Evolutionary conservation across 1,140 invertebrate genomes (phyloP).

Genomic region (Ditylenchus dipsaci): DNA sequence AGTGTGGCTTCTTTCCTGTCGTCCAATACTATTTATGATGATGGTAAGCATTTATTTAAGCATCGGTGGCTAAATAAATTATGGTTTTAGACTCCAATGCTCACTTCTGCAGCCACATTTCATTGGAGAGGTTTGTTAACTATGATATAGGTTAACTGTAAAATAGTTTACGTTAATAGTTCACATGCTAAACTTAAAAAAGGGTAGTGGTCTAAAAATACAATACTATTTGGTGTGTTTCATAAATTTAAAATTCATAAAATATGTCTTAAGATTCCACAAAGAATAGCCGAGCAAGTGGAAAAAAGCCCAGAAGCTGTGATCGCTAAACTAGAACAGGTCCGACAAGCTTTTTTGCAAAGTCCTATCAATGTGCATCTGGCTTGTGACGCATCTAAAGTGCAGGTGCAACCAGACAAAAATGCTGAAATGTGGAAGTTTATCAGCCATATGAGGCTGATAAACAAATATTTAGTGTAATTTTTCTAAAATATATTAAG

Average conservation of each 20-base stretch:
- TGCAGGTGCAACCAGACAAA: not conserved
- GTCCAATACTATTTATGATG: slow-evolving; percentile 6
- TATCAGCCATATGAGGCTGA: not conserved
- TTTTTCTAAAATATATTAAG: no score
- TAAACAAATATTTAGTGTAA: no score
- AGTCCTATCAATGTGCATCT: slow-evolving; percentile 29
- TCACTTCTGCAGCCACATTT: slow-evolving; percentile 23
- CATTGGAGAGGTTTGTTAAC: slow-evolving; percentile 35
- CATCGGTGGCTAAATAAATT: not conserved
- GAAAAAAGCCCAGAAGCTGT: slow-evolving; percentile 14
- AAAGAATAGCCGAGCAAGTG: slow-evolving; percentile 18
- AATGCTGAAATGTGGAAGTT: slow-evolving; percentile 8
- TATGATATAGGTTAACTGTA: no score
- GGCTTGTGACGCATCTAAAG: slow-evolving; percentile 18
- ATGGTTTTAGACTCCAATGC: slow-evolving; percentile 21
- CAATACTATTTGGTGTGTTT: no score
- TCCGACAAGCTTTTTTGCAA: slow-evolving; percentile 8
- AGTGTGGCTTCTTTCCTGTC: slow-evolving; percentile 5
- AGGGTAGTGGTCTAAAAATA: no score
- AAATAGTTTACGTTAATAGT: no score
- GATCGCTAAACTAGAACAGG: slow-evolving; percentile 6
- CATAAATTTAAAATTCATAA: no score
- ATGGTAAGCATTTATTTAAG: slow-evolving; percentile 3
- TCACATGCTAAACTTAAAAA: no score
- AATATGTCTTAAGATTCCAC: no score